Base-by-base conservation (phyloP, 2,113 vertebrate species). In the Rhineura floridana region DNA sequence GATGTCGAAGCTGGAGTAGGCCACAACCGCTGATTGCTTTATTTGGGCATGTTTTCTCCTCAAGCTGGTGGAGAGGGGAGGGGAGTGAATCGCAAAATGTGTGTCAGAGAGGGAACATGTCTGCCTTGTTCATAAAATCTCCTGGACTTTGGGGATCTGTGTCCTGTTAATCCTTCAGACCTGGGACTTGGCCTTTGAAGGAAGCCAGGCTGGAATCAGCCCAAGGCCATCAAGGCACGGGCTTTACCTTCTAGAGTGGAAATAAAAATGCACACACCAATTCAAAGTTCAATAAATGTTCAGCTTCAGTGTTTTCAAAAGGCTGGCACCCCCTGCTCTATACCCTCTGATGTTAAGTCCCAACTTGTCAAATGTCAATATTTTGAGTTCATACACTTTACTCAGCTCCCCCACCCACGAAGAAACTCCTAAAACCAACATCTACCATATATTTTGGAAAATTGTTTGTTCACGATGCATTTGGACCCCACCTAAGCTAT, bases 141-240 rank as follows among this genome's bases (percentile, higher is more conserved):
- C 42, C 87, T 13, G 46, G 55, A n/a, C 59, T 48, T 63, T n/a
- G 13, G 88, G 44, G 69, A 75, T 89, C 67, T 86, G 84, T 50
- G 69, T 75, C 67, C 46, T 81, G 69, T 89, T 86, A 83, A 88
- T 83, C 48, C 10, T 88, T 75, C 55, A 76, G 77, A 42, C 42
- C 46, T 81, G 28, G 70, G 59, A 52, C 55, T 89, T 81, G 44
- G 78, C 69, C 75, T 86, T 76, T 76, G 88, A 86, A 86, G 55
- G 21, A 81, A 89, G 25, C 55, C 83, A 67, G 70, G 36, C 44
- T 50, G 77, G 83, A 72, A 85, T 72, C 55, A 73, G 46, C 39
- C 9, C 36, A 82, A n/a, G 70, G 11, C 36, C n/a, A 52, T 39
- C 5, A 33, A 25, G 3, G 2, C 1, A 17, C 11, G 52, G 36